These are phyloP conservation scores for Alosa alosa DNA, from an alignment of 2,113 vertebrate genomes.

Conservation along the genomic window DNA sequence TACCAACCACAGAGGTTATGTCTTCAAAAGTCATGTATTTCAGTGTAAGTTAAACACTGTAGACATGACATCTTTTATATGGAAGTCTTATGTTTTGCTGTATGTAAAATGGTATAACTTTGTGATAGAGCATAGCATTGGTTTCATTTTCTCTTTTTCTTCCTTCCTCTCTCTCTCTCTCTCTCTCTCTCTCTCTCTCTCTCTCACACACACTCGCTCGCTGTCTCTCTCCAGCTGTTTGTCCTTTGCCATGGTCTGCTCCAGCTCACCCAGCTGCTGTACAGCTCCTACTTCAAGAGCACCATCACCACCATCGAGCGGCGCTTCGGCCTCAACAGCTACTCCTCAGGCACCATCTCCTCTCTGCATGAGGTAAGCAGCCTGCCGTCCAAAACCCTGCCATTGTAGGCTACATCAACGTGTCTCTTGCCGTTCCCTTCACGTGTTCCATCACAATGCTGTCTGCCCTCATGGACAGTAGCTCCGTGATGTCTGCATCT, in stretches of 20 bases:
- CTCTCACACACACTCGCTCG: not conserved
- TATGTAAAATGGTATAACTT: not conserved
- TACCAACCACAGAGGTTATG: slow-evolving; percentile 5
- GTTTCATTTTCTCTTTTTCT: not conserved
- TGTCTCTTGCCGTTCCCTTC: no score
- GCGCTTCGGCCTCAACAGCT: slow-evolving; percentile 92
- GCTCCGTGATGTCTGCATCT: no score
- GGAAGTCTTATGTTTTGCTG: not conserved
- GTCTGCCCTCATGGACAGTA: no score
- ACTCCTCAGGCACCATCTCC: slow-evolving; percentile 92
- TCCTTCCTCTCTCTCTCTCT: not conserved
- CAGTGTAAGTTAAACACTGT: not conserved
- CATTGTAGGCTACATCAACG: no score
- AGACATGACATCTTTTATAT: not conserved
- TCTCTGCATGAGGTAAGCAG: slow-evolving; percentile 57
- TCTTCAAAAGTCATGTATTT: not conserved
- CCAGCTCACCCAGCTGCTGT: slow-evolving; percentile 91
- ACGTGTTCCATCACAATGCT: no score
- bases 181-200: not conserved
- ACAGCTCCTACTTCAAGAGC: slow-evolving; percentile 96
- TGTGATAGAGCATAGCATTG: not conserved
- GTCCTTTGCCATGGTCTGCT: slow-evolving; percentile 90
- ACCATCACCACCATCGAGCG: slow-evolving; percentile 95
- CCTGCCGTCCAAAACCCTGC: no score
- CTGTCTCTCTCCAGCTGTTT: slow-evolving; percentile 77